Evolutionary conservation across 2,888 invertebrate species (phyloP).

Genomic region (Lithophane leautieri): DNA sequence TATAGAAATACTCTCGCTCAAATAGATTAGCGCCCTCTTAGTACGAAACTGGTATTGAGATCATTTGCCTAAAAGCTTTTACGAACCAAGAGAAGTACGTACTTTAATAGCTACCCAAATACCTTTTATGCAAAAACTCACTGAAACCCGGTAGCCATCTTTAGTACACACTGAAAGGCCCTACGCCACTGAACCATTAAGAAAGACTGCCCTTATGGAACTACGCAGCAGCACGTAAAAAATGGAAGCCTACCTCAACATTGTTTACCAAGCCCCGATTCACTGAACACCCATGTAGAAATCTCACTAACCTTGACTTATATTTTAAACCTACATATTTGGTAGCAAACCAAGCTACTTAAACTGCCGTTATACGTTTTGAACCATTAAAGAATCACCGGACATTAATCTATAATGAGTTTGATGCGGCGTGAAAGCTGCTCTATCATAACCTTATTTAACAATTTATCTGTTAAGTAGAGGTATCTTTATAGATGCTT

Average conservation of each 20-base stretch:
- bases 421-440: slow-evolving; percentile 50
- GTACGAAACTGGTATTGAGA: neutral
- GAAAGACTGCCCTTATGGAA: no score
- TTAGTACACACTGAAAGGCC: neutral
- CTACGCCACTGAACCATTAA: neutral
- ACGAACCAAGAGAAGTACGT: neutral
- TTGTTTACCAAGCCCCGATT: neutral
- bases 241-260: slow-evolving; percentile 26
- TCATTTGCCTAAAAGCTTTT: slow-evolving; percentile 22
- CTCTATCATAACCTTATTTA: slow-evolving; percentile 56
- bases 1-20: neutral
- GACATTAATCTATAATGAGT: slow-evolving; percentile 55
- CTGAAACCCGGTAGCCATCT: neutral
- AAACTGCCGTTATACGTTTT: slow-evolving; percentile 48
- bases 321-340: slow-evolving; percentile 28
- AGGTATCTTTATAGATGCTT: neutral
- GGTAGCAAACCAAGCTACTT: slow-evolving; percentile 47
- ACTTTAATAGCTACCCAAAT: neutral
- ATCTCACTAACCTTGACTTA: slow-evolving; percentile 42
- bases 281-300: slow-evolving; percentile 23
- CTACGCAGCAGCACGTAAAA: neutral
- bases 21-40: neutral
- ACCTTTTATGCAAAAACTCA: neutral
- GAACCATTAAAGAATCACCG: slow-evolving; percentile 46
- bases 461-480: slow-evolving; percentile 41